A percentile compares a stretch with the other conserved stretches of the same genome.
Conservation (phyloP, 2,797 vertebrate species). For the Sciurus carolinensis region DNA sequence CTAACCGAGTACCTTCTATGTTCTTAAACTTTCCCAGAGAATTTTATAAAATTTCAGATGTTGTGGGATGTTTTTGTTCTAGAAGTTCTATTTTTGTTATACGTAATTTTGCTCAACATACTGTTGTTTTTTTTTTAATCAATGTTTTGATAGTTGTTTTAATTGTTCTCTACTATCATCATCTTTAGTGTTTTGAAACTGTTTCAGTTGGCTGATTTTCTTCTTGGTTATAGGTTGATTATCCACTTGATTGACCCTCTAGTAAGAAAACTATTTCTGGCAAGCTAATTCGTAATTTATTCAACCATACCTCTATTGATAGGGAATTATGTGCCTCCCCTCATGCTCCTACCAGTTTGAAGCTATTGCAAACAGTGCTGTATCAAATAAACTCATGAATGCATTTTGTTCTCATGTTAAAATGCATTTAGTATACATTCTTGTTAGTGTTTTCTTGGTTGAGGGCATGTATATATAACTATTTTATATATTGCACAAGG, state of each 20-base stretch:
- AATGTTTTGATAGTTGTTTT: conserved; percentile 14
- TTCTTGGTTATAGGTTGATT: background rate
- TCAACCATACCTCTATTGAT: background rate
- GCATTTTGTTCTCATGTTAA: conserved; percentile 46
- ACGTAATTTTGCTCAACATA: background rate
- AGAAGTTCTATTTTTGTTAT: background rate
- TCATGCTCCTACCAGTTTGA: background rate
- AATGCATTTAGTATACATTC: conserved; percentile 5
- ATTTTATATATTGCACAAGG: background rate
- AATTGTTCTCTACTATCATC: background rate
- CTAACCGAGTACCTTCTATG: background rate
- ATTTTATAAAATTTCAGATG: background rate
- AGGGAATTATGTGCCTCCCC: background rate
- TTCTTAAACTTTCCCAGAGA: conserved; percentile 4
- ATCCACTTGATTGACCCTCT: background rate
- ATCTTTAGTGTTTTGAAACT: background rate
- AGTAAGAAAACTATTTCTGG: background rate
- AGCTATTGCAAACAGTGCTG: background rate
- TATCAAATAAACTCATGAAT: background rate
- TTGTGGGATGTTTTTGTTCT: background rate
- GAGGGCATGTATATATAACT: background rate
- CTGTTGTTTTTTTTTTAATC: background rate
- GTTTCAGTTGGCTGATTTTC: too few species aligned
- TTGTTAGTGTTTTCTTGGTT: conserved; percentile 19
- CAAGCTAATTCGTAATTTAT: conserved; percentile 30